Evolutionary conservation across 2,888 invertebrate genomes (phyloP), one percentile per base, ranked within the genome.

Genomic region (Rosalia funebris): DNA sequence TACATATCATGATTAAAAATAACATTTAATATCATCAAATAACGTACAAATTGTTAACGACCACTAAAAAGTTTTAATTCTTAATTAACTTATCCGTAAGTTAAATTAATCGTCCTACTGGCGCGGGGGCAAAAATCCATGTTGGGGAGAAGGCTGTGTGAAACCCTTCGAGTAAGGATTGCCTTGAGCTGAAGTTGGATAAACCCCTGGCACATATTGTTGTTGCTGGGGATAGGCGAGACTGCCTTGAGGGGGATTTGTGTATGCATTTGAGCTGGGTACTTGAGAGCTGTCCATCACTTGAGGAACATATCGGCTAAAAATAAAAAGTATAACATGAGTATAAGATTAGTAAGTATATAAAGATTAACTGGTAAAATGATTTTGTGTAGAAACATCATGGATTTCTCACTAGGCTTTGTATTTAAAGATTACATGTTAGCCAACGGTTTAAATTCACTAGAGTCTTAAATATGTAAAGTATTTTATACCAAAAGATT

Each of bases 121-220:
- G 62, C 79, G 79, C 31, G 79, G 79, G 14, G 78, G 80, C 70
- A 79, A 73, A 65, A 76, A 79, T 7, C 71, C 74, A 41, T 73
- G 73, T 55, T 79, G 80, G 10, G 75, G 72, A 14, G 75, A 71
- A 2, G 76, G 76, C 63, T 78, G 78, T 17, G 73, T 74, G 57
- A 76, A 81, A 36, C 74, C 74, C 66, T 81, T 81, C 0, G 79
- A 76, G 62, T 81, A 81, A 4, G 80, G 80, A 62, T 81, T 81
- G 36, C 66, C 75, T 66, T 77, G 77, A 57, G 71, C 65, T n/a
- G 72, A 62, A 16, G 69, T 61, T 20, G 71, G 68, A 65, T 72
- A 74, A n/a, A 71, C 70, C 17, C 66, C 66, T 20, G 71, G 67
- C 46, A 74, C 71, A 42, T 75, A 60, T 57, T 77, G 76, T 44